A percentile compares a stretch with the other conserved stretches of the same genome.
These are phyloP conservation scores for Oopsacas minuta DNA, from an alignment of 37 sponge, comb jelly and placozoan genomes.

Conservation along the genomic window DNA sequence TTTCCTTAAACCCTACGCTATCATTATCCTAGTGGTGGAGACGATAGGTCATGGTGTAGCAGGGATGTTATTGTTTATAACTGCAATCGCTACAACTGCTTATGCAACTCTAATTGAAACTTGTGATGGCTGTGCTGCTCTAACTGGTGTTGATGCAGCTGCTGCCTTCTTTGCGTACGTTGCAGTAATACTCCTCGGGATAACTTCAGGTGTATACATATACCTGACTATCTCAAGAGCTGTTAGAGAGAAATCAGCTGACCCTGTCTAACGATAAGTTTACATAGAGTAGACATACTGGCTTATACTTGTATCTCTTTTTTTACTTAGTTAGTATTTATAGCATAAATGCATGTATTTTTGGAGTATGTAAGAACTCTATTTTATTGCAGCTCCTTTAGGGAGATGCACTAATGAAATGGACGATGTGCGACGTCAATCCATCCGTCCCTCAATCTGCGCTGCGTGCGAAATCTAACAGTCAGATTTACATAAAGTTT, in stretches of 20 bases:
- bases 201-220: background rate
- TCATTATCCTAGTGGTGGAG: background rate
- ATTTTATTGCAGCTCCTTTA: too few relatives aligned
- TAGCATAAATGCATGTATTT: too few relatives aligned
- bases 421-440: too few relatives aligned
- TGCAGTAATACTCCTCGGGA: background rate
- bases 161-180: background rate
- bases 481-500: too few relatives aligned
- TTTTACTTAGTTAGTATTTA: too few relatives aligned
- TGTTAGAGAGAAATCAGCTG: background rate
- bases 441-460: too few relatives aligned
- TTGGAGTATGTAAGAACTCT: too few relatives aligned
- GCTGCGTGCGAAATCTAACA: too few relatives aligned
- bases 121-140: background rate
- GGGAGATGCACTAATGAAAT: too few relatives aligned
- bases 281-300: too few relatives aligned
- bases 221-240: background rate
- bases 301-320: too few relatives aligned
- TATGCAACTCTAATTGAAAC: background rate
- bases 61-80: background rate
- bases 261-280: slow-evolving; percentile 10
- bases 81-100: background rate
- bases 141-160: background rate
- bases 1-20: background rate
- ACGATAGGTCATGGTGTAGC: background rate